Conservation (phyloP, 2,113 vertebrate genomes). For the Corydoras maculifer region DNA sequence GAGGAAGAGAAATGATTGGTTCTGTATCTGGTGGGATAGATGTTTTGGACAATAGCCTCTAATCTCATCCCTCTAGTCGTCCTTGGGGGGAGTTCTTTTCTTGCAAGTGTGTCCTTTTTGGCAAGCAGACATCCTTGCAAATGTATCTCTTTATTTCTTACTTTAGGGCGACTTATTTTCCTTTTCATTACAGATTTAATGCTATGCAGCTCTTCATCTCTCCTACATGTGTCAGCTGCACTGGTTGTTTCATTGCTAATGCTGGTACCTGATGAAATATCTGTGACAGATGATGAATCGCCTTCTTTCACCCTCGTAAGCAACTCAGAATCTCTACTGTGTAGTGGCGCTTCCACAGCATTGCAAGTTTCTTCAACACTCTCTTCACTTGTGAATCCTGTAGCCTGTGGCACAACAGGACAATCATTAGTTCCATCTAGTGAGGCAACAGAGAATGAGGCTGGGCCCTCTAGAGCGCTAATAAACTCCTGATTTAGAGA, state of each 20-base stretch:
- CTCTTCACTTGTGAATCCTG: slow-evolving; percentile 52
- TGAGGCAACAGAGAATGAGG: slow-evolving; percentile 55
- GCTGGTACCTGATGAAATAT: slow-evolving; percentile 17
- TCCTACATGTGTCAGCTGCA: slow-evolving; percentile 10
- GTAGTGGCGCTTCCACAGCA: slow-evolving; percentile 22
- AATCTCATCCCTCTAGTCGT: slow-evolving; percentile 57
- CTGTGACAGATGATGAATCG: slow-evolving; percentile 3
- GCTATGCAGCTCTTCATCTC: slow-evolving; percentile 25
- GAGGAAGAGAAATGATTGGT: slow-evolving; percentile 44
- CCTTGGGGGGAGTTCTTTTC: slow-evolving; percentile 58
- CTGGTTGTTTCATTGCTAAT: slow-evolving; percentile 23
- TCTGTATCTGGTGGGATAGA: slow-evolving; percentile 57
- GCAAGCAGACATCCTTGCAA: slow-evolving; percentile 44
- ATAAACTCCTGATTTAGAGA: slow-evolving; percentile 53
- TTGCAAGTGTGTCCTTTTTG: slow-evolving; percentile 45
- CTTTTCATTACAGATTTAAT: slow-evolving; percentile 34
- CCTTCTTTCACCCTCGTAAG: not conserved
- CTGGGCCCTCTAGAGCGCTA: slow-evolving; percentile 57
- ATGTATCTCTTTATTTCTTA: slow-evolving; percentile 25
- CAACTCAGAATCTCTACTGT: slow-evolving; percentile 28
- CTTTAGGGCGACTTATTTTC: slow-evolving; percentile 15
- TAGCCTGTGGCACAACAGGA: slow-evolving; percentile 58
- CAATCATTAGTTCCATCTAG: slow-evolving; percentile 53
- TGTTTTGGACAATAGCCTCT: slow-evolving; percentile 66
- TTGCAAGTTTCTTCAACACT: slow-evolving; percentile 24